Evolutionary conservation across 2,113 vertebrate species (phyloP).

Genomic region (Bos taurus): DNA sequence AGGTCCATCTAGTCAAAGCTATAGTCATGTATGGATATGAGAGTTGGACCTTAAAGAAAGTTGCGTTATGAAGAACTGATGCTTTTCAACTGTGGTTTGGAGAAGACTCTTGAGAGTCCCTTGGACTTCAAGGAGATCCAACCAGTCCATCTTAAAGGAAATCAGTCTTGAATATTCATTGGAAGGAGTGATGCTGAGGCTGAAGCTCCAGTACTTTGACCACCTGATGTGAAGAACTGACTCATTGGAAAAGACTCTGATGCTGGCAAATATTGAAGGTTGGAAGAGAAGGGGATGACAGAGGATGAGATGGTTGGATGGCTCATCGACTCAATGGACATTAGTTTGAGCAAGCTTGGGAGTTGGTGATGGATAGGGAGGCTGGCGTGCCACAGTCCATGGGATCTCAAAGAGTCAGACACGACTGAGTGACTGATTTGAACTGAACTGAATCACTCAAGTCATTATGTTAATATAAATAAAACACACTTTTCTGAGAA

Average conservation of each 20-base stretch:
- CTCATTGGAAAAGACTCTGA: background rate
- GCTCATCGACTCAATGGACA: accelerated
- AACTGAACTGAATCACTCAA: background rate
- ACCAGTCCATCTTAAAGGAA: background rate
- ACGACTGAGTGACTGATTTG: background rate
- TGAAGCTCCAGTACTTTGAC: background rate
- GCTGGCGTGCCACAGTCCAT: background rate
- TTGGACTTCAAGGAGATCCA: background rate
- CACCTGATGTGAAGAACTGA: background rate
- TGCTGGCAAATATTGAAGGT: background rate
- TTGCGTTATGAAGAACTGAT: accelerated
- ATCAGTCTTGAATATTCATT: background rate
- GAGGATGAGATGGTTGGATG: background rate
- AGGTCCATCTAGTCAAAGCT: background rate
- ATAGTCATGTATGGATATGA: background rate
- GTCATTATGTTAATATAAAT: background rate
- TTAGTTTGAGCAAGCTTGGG: background rate
- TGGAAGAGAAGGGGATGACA: background rate
- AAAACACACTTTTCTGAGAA: conserved; percentile 8
- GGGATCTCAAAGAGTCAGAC: background rate
- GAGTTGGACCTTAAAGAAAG: background rate
- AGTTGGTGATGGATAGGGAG: background rate
- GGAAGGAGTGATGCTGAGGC: background rate
- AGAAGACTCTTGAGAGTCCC: background rate
- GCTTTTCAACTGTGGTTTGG: background rate